These are phyloP conservation scores for Glossophaga mutica DNA, from an alignment of 2,797 vertebrate genomes.

Conservation along the genomic window DNA sequence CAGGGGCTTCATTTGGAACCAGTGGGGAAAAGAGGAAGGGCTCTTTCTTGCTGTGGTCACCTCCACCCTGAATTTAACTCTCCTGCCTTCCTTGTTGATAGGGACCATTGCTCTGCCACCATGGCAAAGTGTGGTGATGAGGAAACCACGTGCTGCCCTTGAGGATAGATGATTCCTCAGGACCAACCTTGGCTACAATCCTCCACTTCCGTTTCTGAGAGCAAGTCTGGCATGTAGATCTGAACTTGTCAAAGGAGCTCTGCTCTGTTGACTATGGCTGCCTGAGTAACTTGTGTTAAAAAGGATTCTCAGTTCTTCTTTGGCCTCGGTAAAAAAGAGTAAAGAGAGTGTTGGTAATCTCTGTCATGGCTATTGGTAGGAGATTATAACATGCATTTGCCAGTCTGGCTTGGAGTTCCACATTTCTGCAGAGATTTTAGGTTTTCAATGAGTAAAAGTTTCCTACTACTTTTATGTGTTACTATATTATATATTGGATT, in stretches of 20 bases:
- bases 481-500: neutral
- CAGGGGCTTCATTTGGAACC: neutral
- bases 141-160: no score
- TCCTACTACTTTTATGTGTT: neutral
- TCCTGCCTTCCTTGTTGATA: neutral
- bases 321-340: neutral
- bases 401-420: neutral
- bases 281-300: neutral
- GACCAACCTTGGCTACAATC: neutral
- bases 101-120: neutral
- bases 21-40: neutral
- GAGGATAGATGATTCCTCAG: neutral
- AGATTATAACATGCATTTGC: neutral
- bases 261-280: neutral
- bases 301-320: neutral
- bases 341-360: neutral
- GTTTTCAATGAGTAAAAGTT: neutral
- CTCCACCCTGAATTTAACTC: neutral
- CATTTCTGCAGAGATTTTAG: neutral
- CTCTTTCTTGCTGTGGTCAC: neutral
- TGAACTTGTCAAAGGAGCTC: neutral
- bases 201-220: neutral
- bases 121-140: accelerated
- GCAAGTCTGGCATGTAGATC: neutral
- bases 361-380: neutral